phyloP scores from a whole-genome alignment of 2,113 vertebrate species.

The Nibea albiflora region DNA sequence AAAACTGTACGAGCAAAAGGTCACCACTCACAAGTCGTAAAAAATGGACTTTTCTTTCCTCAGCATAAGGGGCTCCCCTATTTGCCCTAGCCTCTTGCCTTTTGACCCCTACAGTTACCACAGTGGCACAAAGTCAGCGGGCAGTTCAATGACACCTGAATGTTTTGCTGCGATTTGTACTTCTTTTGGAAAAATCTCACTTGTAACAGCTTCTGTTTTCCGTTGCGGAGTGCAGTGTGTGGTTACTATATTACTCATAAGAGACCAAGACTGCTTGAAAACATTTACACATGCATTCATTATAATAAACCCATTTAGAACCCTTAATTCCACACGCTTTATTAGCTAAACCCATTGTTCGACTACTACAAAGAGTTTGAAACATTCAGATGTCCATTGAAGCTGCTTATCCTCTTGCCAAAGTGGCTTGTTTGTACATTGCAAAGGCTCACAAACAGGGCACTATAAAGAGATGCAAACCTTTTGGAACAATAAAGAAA shows the following conservation, averaged over 20 bases:
- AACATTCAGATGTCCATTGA: slow-evolving; percentile 83
- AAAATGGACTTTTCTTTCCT: slow-evolving; percentile 3
- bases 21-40: background rate
- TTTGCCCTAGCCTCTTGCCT: slow-evolving; percentile 82
- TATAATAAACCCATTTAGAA: slow-evolving; percentile 9
- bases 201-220: background rate
- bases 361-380: slow-evolving; percentile 45
- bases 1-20: background rate
- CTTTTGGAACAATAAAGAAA: slow-evolving; percentile 71
- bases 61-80: slow-evolving; percentile 67
- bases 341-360: background rate
- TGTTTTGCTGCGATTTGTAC: slow-evolving; percentile 58
- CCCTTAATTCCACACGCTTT: background rate
- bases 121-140: slow-evolving; percentile 80
- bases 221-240: background rate
- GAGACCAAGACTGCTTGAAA: background rate
- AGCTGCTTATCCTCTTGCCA: slow-evolving; percentile 81
- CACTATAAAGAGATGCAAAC: slow-evolving; percentile 84
- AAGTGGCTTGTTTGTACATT: slow-evolving; percentile 78
- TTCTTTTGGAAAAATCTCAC: background rate
- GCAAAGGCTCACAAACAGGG: slow-evolving; percentile 84
- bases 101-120: slow-evolving; percentile 85
- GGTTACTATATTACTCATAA: background rate
- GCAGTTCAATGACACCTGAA: slow-evolving; percentile 84
- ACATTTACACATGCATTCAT: background rate